A percentile compares a stretch with the other conserved stretches of the same genome.
Evolutionary conservation across 2,113 vertebrate species (phyloP).

Genomic region (Orthonyx spaldingii): DNA sequence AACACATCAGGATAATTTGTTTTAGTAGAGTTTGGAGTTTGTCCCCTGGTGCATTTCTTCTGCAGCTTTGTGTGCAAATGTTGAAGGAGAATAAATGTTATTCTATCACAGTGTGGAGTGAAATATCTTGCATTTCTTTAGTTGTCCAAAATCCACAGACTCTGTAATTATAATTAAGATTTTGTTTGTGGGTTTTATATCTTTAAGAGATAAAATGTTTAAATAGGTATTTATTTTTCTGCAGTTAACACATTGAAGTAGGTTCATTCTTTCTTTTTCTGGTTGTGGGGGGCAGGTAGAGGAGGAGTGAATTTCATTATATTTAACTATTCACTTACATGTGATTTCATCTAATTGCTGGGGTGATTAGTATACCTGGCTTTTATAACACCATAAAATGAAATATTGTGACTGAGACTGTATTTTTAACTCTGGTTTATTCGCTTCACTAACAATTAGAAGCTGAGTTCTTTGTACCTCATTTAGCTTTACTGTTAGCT

Average conservation of each 20-base stretch:
- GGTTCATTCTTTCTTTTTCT: rapidly evolving
- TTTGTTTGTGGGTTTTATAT: background rate
- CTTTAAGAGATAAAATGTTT: background rate
- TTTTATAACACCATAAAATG: background rate
- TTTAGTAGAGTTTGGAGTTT: background rate
- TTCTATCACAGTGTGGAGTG: background rate
- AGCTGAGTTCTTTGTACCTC: background rate
- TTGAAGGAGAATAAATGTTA: rapidly evolving
- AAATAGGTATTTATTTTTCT: background rate
- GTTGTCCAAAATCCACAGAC: rapidly evolving
- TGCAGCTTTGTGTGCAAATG: background rate
- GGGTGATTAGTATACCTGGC: background rate
- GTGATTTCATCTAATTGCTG: background rate
- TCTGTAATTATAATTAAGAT: background rate
- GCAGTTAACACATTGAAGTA: background rate
- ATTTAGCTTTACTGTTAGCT: background rate
- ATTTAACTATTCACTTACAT: background rate
- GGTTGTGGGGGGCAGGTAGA: background rate
- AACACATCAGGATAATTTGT: background rate
- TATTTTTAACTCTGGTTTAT: background rate
- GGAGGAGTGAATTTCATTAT: background rate
- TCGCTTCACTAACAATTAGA: background rate
- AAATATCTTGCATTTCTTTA: background rate
- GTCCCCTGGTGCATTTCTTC: background rate
- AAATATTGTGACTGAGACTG: background rate